phyloP scores from a whole-genome alignment of 2,888 invertebrate genomes.

The Meloe dianella region DNA sequence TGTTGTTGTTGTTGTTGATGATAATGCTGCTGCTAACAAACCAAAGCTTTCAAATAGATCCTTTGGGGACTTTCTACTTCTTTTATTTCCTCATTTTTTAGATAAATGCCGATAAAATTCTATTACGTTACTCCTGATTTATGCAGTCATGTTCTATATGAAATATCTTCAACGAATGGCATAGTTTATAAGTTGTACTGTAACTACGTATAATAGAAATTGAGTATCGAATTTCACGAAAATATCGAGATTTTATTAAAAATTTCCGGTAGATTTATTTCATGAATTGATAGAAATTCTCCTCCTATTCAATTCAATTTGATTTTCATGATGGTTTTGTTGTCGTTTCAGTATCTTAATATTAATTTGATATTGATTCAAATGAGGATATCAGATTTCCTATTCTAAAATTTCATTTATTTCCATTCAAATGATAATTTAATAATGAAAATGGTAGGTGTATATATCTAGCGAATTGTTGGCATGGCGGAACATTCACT shows the following conservation, averaged over 20 bases:
- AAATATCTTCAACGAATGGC: not conserved
- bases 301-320: not conserved
- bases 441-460: not conserved
- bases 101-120: not conserved
- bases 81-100: not conserved
- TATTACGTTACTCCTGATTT: not conserved
- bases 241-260: not conserved
- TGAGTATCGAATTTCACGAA: not conserved
- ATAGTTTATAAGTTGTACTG: not conserved
- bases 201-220: not conserved
- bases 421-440: conserved; percentile 5
- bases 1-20: not conserved
- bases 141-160: not conserved
- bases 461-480: not conserved
- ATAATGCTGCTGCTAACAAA: not conserved
- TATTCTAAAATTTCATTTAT: conserved; percentile 1
- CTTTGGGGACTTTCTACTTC: not conserved
- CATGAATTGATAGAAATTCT: not conserved
- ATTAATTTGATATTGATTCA: conserved; percentile 4
- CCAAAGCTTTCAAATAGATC: not conserved
- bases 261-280: not conserved
- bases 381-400: not conserved
- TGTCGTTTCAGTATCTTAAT: not conserved
- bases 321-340: not conserved
- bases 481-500: not conserved